A percentile compares a stretch with the other conserved stretches of the same genome.
phyloP scores from a whole-genome alignment of 2,888 invertebrate genomes.

The Epirrhoe alternata region DNA sequence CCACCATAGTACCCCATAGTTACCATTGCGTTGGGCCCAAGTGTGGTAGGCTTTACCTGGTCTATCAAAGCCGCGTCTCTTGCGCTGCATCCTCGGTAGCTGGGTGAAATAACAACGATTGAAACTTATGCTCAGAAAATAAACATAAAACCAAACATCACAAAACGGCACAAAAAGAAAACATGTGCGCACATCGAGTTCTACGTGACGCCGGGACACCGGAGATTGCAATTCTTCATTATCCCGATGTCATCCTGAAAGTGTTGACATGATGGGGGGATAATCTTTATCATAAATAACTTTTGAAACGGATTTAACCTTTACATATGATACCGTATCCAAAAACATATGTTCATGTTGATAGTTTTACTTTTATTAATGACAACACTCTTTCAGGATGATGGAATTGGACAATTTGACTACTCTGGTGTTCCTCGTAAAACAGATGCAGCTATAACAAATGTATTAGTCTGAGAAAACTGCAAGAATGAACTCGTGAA shows the following conservation, averaged over 20 bases:
- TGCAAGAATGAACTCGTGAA: conserved; percentile 80
- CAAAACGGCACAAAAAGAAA: conserved; percentile 82
- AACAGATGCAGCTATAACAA: conserved; percentile 67
- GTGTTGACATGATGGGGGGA: background rate
- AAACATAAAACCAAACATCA: conserved; percentile 82
- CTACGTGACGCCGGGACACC: conserved; percentile 52
- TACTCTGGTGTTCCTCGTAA: conserved; percentile 54
- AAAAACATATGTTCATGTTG: background rate
- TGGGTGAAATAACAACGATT: conserved; percentile 85
- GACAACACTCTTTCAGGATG: conserved; percentile 1
- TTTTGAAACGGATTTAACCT: background rate
- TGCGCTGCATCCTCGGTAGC: conserved; percentile 85
- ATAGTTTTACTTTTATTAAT: background rate
- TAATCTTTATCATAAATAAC: too few species aligned
- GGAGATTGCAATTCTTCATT: conserved; percentile 11
- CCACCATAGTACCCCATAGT: conserved; percentile 55
- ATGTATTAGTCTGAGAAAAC: conserved; percentile 80
- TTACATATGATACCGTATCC: background rate
- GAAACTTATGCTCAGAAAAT: conserved; percentile 80
- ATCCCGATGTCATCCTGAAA: conserved; percentile 1
- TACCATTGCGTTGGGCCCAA: conserved; percentile 75
- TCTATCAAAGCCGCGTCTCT: conserved; percentile 86
- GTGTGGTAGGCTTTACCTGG: conserved; percentile 80
- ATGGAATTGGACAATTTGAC: conserved; percentile 6
- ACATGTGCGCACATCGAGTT: conserved; percentile 62